Evolutionary conservation across 2,113 vertebrate genomes (phyloP), one percentile per base, ranked within the genome.

Genomic region (Octodon degus): DNA sequence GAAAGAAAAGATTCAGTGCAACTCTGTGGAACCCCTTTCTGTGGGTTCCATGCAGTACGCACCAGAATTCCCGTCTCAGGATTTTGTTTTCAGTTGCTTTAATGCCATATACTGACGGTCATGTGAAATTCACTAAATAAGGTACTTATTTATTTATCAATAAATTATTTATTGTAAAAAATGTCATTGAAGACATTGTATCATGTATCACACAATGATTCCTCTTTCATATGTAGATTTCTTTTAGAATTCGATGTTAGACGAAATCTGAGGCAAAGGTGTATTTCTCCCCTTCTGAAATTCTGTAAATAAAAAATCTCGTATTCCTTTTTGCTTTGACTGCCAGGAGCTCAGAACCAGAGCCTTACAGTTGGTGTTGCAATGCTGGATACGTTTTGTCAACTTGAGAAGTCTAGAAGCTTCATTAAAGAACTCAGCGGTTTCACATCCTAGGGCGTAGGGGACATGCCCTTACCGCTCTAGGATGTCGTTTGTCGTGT

Each of bases 61-160:
- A 6, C 67, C 32, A 43, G 62, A 87, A 76, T 72, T 76, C 58
- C 62, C 63, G 30, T 79, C 70, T 84, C 53, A n/a, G 58, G 53
- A 68, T 40, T 90, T 77, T 67, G 27, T 92, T 92, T 62, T 81
- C 34, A 89, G 84, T n/a, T 74, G 30, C 25, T 91, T 91, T 94
- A 77, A 53, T 83, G 68, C 63, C 84, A 37, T 55, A 22, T 27
- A 34, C 70, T 60, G 43, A 60, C 11, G 34, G 20, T 5, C 72
- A 62, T 13, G 16, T n/a, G 83, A 90, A 94, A 77, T 76, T 83
- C 25, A 37, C 27, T 7, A 63, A 92, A 55, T 55, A 55, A 55
- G 12, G 53, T 55, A 43, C 43, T 43, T 43, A 16, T 16, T 16
- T 55, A 55, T 55, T 55, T 55, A 55, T 55, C 53, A 55, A 55